Evolutionary conservation across 2,797 vertebrate genomes (phyloP), one percentile per base, ranked within the genome.

Genomic region (Danio tinwini): DNA sequence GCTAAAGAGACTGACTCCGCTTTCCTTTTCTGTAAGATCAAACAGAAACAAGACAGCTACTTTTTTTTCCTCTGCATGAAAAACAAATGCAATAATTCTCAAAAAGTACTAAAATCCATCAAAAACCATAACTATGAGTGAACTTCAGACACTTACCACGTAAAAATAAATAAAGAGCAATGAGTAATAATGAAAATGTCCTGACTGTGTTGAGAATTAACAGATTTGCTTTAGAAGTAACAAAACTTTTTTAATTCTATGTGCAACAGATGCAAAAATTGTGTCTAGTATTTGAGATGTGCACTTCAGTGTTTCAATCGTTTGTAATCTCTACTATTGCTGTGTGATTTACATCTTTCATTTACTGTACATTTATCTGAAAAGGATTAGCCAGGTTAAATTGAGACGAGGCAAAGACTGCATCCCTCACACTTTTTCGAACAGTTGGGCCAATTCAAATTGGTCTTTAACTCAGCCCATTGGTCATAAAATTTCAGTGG

Each of bases 11-110:
- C 95, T 1, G 95, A 87, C 78, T 98, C 97, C 62, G 94, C 95
- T 90, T 98, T 98, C 82, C 97, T 95, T 90, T 98, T 98, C 96
- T 98, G 94, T 65, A 87, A 86, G 37, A 47, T 56, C 50, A 55
- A 56, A 64, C 49, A 47, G 10, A 80, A 55, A 62, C 17, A 69
- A 63, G 10, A 47, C 4, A 50, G 52, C 21, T 64, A 39, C 37
- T 53, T 70, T 29, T 40, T 56, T 52, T 17, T 29, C 14, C 14
- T 59, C 14, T 4, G 10, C 14, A 44, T 10, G 16, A 17, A 42
- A 42, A 47, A 4, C 11, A 10, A 3, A 3, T 29, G 16, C 13
- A 29, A 44, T 7, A 16, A 19, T 5, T 9, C 4, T 17, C 29
- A n/a, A 74, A 53, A 79, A 45, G 56, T 14, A 50, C 14, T 49